A percentile compares a stretch with the other conserved stretches of the same genome.
These are phyloP conservation scores for Polypedilum vanderplanki DNA, from an alignment of 1,140 invertebrate species.

Conservation along the genomic window DNA sequence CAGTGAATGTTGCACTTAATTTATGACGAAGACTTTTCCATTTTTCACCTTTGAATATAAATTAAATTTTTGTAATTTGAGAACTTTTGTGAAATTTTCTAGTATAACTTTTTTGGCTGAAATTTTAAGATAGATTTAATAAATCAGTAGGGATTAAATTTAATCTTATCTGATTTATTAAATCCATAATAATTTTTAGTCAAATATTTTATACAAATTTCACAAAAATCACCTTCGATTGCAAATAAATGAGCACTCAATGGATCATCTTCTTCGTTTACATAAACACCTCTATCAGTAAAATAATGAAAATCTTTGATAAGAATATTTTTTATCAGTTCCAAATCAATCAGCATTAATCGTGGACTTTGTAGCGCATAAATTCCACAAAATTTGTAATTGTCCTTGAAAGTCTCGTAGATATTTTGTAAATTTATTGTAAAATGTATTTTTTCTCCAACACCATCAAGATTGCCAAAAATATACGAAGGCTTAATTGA, in stretches of 20 bases:
- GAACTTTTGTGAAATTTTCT: neutral
- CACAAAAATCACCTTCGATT: constrained; percentile 43
- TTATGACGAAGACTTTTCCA: constrained; percentile 55
- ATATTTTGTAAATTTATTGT: neutral
- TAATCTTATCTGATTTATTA: no score
- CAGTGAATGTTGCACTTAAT: constrained; percentile 56
- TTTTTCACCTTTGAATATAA: constrained; percentile 47
- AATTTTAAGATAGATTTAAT: no score
- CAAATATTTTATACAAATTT: no score
- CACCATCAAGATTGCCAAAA: constrained; percentile 25
- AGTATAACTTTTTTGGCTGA: no score
- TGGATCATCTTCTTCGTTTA: constrained; percentile 46
- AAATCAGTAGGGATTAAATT: no score
- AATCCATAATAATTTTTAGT: no score
- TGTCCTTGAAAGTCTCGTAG: constrained; percentile 27
- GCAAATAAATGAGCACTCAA: constrained; percentile 48
- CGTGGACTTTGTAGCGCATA: constrained; percentile 36
- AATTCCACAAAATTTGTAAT: constrained; percentile 21
- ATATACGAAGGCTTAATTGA: neutral
- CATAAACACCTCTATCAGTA: constrained; percentile 45
- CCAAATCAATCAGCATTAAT: constrained; percentile 42
- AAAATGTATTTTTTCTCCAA: neutral
- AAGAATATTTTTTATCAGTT: constrained; percentile 48
- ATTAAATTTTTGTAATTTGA: constrained; percentile 35
- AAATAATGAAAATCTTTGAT: constrained; percentile 53